Conservation (phyloP, 2,797 vertebrate species). For the Falco naumanni region DNA sequence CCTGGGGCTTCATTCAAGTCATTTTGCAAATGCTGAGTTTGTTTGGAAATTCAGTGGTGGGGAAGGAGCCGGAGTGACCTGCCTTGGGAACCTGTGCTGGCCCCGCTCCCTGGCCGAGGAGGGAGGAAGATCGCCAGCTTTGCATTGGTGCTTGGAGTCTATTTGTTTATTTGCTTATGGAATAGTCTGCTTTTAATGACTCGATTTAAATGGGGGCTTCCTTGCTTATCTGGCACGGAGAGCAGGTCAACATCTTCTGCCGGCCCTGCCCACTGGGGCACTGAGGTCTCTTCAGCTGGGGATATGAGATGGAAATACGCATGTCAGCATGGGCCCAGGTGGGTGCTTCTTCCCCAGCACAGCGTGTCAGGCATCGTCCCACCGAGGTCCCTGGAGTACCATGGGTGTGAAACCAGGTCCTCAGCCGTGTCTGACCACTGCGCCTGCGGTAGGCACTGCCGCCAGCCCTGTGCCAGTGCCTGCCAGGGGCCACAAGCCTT, state of each 20-base stretch:
- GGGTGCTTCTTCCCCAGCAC: neutral
- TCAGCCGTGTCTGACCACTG: neutral
- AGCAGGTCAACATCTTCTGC: neutral
- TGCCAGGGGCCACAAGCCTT: rapidly evolving
- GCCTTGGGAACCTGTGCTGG: neutral
- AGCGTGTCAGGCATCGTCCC: rapidly evolving
- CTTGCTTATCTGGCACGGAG: rapidly evolving
- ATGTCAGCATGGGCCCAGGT: rapidly evolving
- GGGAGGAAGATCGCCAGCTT: neutral
- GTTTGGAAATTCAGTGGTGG: neutral
- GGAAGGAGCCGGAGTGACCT: neutral
- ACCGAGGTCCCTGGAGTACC: neutral
- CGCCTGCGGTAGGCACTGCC: neutral
- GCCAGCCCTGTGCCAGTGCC: neutral
- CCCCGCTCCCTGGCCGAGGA: rapidly evolving
- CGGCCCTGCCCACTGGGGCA: rapidly evolving
- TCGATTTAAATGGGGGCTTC: neutral
- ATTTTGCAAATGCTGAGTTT: neutral
- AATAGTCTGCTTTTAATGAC: rapidly evolving
- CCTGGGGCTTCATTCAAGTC: neutral
- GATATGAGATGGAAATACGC: neutral
- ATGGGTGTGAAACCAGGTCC: neutral
- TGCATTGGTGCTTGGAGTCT: rapidly evolving
- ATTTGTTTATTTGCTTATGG: neutral
- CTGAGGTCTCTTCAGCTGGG: neutral